Evolutionary conservation across 2,888 invertebrate species (phyloP), one percentile per base, ranked within the genome.

Genomic region (Drosophila subquinaria): DNA sequence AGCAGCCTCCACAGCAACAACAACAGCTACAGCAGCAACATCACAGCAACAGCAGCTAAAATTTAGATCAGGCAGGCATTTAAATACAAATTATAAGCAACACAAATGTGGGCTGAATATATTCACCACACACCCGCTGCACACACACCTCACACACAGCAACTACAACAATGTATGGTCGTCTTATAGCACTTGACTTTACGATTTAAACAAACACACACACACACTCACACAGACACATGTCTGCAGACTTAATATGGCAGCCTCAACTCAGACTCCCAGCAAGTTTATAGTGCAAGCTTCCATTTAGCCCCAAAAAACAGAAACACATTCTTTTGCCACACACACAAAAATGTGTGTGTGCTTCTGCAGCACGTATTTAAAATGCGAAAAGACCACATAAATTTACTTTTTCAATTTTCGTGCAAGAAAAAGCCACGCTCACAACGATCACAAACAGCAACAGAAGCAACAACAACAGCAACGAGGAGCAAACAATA

Each of bases 351-450:
- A 27, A 30, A 17, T 59, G 30, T 57, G 45, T 53, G 45, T 45
- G 9, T 23, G 47, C 9, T 57, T 47, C 60, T 48, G 72, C 60
- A 45, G 80, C 79, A 88, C 84, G 76, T 87, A 56, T 80, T 82
- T 69, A 66, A 78, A 90, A 82, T 84, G 79, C 81, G 60, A 81
- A 89, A 80, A 69, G 79, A 74, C 69, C 87, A 74, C 80, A 90
- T 89, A 90, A 89, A 90, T 87, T 88, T 75, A 65, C 78, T 82
- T 87, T 76, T 80, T 76, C 79, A 90, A 88, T 88, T 81, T 82
- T 69, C 60, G 69, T 77, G 67, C 69, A 62, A 78, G 72, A 78
- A 83, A 79, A 45, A 65, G 56, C 17, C 30, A 64, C 50, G 51
- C 72, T 17, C 20, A 35, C 57, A 63, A 48, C 72, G 68, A 76